Conservation (phyloP, 2,797 vertebrate species). For the Leptodactylus fallax region DNA sequence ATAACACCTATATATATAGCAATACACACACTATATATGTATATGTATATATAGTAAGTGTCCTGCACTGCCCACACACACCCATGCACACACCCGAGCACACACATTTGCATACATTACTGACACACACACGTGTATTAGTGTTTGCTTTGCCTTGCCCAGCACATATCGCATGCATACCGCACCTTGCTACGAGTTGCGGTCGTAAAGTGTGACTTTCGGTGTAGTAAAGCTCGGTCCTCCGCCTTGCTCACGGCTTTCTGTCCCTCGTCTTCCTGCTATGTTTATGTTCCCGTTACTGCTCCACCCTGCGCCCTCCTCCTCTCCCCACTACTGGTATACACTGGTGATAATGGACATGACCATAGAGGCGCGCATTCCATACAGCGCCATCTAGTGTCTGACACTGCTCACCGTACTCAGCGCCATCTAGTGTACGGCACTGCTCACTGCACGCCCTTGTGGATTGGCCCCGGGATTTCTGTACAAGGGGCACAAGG, state of each 20-base stretch:
- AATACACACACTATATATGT: too few species aligned
- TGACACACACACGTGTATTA: background rate
- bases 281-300: constrained; percentile 22
- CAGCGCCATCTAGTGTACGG: constrained; percentile 28
- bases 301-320: constrained; percentile 43
- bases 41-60: background rate
- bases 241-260: background rate
- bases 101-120: too few species aligned
- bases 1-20: too few species aligned
- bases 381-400: constrained; percentile 12
- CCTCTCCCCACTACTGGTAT: background rate
- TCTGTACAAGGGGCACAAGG: too few species aligned
- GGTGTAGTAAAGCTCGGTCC: too few species aligned
- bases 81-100: too few species aligned
- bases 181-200: constrained; percentile 21
- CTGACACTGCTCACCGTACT: too few species aligned
- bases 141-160: too few species aligned
- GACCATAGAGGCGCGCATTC: constrained; percentile 33
- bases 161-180: background rate
- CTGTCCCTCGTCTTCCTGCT: background rate
- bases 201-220: background rate
- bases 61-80: background rate
- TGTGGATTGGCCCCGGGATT: too few species aligned
- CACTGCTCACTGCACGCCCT: background rate
- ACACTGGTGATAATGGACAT: background rate